Conservation (phyloP, 2,888 invertebrate species). For the Doris montereyensis region DNA sequence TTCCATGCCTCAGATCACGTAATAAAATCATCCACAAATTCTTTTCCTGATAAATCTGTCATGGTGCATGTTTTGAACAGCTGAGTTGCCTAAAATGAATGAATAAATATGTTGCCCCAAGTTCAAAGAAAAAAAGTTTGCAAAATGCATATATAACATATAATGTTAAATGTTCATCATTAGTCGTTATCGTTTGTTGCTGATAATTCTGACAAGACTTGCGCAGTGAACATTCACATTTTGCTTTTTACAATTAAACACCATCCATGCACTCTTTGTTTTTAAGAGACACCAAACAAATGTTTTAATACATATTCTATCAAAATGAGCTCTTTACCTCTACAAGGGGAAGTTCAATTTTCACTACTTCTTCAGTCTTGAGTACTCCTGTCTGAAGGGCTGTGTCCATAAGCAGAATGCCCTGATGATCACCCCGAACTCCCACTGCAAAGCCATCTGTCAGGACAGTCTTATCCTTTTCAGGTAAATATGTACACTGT, state of each 20-base stretch:
- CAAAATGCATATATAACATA: too few relatives aligned
- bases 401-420: slow-evolving; percentile 89
- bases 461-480: slow-evolving; percentile 87
- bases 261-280: too few relatives aligned
- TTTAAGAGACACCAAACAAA: too few relatives aligned
- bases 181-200: too few relatives aligned
- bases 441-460: slow-evolving; percentile 88
- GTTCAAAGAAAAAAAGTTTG: too few relatives aligned
- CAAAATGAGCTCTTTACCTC: too few relatives aligned
- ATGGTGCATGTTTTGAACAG: slow-evolving; percentile 86
- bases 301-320: too few relatives aligned
- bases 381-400: slow-evolving; percentile 87
- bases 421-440: slow-evolving; percentile 91
- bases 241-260: too few relatives aligned
- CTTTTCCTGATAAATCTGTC: slow-evolving; percentile 83
- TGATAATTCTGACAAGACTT: too few relatives aligned
- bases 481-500: slow-evolving; percentile 71
- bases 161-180: too few relatives aligned
- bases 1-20: slow-evolving; percentile 85
- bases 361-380: slow-evolving; percentile 84
- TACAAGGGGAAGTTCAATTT: slow-evolving; percentile 87
- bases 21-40: slow-evolving; percentile 84
- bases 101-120: too few relatives aligned
- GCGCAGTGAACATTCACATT: too few relatives aligned
- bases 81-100: slow-evolving; percentile 80